Conservation (phyloP, 2,797 vertebrate species). For the Lophius americanus region DNA sequence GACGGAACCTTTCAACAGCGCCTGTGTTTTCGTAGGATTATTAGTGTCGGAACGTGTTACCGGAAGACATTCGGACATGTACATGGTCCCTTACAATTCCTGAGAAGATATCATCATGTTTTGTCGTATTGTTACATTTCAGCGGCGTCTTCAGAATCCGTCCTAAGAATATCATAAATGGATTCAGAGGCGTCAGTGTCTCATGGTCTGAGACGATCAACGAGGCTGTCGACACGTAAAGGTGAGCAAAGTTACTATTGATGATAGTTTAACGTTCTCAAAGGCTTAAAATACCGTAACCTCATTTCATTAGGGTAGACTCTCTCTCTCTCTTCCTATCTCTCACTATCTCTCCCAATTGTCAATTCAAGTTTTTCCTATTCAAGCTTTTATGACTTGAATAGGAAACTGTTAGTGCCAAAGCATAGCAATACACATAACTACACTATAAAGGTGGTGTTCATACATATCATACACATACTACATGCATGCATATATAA, state of each 20-base stretch:
- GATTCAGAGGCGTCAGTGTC: slow-evolving; percentile 14
- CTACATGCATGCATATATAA: no score
- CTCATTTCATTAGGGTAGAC: no score
- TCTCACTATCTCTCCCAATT: no score
- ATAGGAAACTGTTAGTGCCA: no score
- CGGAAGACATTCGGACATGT: slow-evolving; percentile 19
- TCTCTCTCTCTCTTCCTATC: no score
- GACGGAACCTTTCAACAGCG: slow-evolving; percentile 32
- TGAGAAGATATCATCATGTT: slow-evolving; percentile 11
- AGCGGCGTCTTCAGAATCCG: not conserved
- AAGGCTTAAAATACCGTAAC: not conserved
- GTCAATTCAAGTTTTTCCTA: no score
- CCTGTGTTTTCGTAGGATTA: slow-evolving; percentile 15
- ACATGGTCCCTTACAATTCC: slow-evolving; percentile 15
- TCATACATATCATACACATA: no score
- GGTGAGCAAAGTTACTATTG: slow-evolving; percentile 34
- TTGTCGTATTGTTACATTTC: slow-evolving; percentile 7
- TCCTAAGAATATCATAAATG: slow-evolving; percentile 44
- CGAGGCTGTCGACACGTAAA: slow-evolving; percentile 30
- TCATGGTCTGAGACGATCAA: slow-evolving; percentile 46
- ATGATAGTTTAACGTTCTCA: slow-evolving; percentile 13
- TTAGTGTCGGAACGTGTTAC: not conserved
- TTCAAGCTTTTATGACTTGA: no score
- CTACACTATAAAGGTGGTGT: no score
- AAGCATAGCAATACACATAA: no score